phyloP scores from a whole-genome alignment of 2,797 vertebrate genomes.

The Sitta carolinensis region DNA sequence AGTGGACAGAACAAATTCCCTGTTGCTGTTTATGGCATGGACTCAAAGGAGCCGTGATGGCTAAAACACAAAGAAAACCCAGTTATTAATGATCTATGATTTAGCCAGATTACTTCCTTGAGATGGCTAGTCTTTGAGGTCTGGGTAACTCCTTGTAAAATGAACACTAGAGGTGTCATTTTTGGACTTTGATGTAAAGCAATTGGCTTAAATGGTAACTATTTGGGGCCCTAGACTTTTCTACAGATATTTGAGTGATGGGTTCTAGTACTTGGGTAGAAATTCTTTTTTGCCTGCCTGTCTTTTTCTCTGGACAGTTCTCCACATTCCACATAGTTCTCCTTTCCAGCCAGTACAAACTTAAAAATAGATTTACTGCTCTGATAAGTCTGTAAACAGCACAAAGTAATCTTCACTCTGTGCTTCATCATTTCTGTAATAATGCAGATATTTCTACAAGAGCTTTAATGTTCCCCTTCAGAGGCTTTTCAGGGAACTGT shows the following conservation, averaged over 20 bases:
- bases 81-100: background rate
- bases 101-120: background rate
- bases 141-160: background rate
- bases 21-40: background rate
- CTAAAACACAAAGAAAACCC: background rate
- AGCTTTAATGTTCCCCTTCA: constrained; percentile 22
- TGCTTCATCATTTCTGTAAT: constrained; percentile 59
- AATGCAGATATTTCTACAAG: constrained; percentile 55
- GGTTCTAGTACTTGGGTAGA: background rate
- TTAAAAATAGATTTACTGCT: constrained; percentile 58
- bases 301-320: background rate
- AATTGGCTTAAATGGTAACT: background rate
- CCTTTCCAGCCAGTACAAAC: constrained; percentile 31
- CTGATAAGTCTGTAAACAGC: constrained; percentile 56
- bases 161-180: background rate
- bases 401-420: constrained; percentile 23
- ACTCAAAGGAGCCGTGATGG: background rate
- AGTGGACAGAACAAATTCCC: background rate
- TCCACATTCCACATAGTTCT: constrained; percentile 9
- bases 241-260: background rate
- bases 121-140: background rate
- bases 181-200: background rate
- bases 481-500: constrained; percentile 27
- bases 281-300: background rate
- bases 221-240: background rate